Evolutionary conservation across 2,797 vertebrate species (phyloP), one percentile per base, ranked within the genome.

Genomic region (Siniperca undulata): DNA sequence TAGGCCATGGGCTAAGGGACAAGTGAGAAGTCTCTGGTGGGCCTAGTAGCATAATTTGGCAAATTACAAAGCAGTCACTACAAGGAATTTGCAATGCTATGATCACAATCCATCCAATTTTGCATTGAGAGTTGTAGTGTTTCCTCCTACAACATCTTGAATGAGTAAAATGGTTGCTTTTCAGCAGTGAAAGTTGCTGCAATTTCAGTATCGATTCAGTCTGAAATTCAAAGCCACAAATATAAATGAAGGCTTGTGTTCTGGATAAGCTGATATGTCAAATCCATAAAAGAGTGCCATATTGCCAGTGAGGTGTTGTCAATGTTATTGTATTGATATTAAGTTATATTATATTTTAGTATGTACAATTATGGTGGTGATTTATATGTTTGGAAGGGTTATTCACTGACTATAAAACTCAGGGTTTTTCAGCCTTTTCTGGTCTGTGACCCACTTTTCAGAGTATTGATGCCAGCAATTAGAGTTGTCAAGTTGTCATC

Each of bases 371-470:
- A 64, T 58, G 4, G 52, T 56, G 16, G 1, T 67, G 10, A 46
- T 73, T 52, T 2, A 46, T 55, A n/a, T 61, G 38, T 74, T 67
- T 68, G 3, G 3, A 40, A 46, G 20, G 8, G 10, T 24, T 70
- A 36, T 52, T 72, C 22, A 30, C 7, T 65, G 19, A 80, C 50
- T 68, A 46, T 50, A 3, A 66, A 60, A 27, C 44, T 77, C 27
- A 50, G 65, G 38, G 66, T 79, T 88, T 82, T 66, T 86, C 66
- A 86, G 61, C 68, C 68, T 66, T 81, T 66, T 56, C 20, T 48
- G 20, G 12, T 24, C 16, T 19, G 14, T 42, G 73, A 64, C 52
- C 24, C 19, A n/a, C 12, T 46, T 70, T 50, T 40, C 14, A 16
- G 12, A 4, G 9, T 75, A 38, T 53, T 9, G 36, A 48, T 53